These are phyloP conservation scores for Drosophila rellima DNA, from an alignment of 2,888 invertebrate genomes.

Conservation along the genomic window DNA sequence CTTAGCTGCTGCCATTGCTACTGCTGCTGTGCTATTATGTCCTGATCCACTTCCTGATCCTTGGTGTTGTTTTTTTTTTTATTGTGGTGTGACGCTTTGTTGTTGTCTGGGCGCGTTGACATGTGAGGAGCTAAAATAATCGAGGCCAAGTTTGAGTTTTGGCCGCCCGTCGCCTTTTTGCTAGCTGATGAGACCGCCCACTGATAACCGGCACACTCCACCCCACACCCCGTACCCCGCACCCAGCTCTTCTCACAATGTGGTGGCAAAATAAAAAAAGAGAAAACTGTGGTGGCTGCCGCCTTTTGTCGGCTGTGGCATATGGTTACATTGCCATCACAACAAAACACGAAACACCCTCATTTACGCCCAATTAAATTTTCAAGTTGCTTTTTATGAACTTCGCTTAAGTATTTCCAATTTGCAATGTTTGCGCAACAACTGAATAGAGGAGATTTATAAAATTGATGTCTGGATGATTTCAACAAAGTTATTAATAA, in stretches of 20 bases:
- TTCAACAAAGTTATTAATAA: background rate
- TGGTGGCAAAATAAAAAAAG: constrained; percentile 29
- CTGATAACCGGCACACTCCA: constrained; percentile 49
- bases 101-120: constrained; percentile 73
- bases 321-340: constrained; percentile 60
- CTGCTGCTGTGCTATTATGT: constrained; percentile 61
- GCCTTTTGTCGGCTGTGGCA: constrained; percentile 69
- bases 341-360: constrained; percentile 77
- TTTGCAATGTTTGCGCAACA: constrained; percentile 10
- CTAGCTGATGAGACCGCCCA: constrained; percentile 79
- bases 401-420: constrained; percentile 23
- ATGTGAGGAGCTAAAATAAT: constrained; percentile 66
- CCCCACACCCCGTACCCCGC: background rate
- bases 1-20: constrained; percentile 30
- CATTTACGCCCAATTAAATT: constrained; percentile 83
- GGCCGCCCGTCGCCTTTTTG: constrained; percentile 70
- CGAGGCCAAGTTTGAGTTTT: constrained; percentile 31
- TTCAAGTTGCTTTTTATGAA: constrained; percentile 65
- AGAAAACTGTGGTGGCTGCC: constrained; percentile 15
- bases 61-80: constrained; percentile 43
- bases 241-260: background rate
- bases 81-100: constrained; percentile 70
- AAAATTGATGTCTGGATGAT: background rate
- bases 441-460: background rate
- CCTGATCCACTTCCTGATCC: constrained; percentile 52